Percentiles rank a stretch among this genome's conserved stretches.
Conservation (phyloP, 2,113 vertebrate species). For the Vulpes ferrilata region DNA sequence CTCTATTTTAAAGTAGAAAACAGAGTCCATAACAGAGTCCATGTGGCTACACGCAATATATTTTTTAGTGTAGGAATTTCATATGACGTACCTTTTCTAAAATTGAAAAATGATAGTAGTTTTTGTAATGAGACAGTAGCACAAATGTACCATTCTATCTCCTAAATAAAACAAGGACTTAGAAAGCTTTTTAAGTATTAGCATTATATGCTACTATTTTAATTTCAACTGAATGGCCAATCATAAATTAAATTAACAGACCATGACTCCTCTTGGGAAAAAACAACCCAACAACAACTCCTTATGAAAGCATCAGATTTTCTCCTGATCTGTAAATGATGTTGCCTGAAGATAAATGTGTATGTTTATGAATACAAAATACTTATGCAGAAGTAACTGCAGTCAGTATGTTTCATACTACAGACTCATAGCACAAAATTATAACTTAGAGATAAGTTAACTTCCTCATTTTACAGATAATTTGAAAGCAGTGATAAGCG, state of each 20-base stretch:
- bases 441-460: neutral
- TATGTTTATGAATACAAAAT: neutral
- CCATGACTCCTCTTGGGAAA: neutral
- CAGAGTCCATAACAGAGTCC: neutral
- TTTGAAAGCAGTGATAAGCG: neutral
- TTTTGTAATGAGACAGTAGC: neutral
- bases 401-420: neutral
- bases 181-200: constrained; percentile 8
- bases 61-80: neutral
- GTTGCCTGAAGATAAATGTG: neutral
- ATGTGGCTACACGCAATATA: neutral
- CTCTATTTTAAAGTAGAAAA: neutral
- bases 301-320: neutral
- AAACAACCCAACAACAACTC: neutral
- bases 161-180: constrained; percentile 9
- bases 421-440: neutral
- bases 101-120: neutral
- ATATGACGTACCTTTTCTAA: neutral
- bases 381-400: neutral
- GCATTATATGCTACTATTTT: neutral
- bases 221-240: neutral
- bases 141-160: neutral
- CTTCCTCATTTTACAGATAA: neutral
- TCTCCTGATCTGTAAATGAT: neutral
- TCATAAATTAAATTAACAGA: neutral